Percentiles rank a stretch among this genome's conserved stretches.
Conservation (phyloP, 2,797 vertebrate genomes). For the Threskiornis aethiopicus region DNA sequence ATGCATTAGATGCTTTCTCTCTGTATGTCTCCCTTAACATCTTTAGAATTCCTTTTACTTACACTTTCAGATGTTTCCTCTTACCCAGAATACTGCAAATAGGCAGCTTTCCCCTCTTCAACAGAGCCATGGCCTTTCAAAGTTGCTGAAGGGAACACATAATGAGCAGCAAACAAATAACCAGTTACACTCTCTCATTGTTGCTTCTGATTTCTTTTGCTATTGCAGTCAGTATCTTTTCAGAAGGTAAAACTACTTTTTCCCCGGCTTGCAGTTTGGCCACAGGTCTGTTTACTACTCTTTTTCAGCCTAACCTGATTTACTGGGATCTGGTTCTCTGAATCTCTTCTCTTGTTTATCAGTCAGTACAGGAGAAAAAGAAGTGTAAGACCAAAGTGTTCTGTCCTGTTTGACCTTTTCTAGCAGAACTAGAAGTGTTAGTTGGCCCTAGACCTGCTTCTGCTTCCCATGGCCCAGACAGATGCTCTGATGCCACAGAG, state of each 20-base stretch:
- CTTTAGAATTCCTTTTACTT: not conserved
- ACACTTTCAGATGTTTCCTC: not conserved
- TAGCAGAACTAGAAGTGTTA: not conserved
- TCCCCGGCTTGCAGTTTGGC: not conserved
- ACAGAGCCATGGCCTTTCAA: not conserved
- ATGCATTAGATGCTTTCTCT: not conserved
- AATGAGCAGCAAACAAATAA: not conserved
- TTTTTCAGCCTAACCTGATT: not conserved
- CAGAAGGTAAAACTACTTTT: not conserved
- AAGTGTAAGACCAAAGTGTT: rapidly evolving
- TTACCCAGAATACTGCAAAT: not conserved
- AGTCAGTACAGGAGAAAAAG: not conserved
- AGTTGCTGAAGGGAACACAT: not conserved
- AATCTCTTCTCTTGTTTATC: not conserved
- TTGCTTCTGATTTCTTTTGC: not conserved
- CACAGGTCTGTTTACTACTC: not conserved
- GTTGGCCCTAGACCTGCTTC: not conserved
- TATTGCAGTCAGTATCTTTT: not conserved
- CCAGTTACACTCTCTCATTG: not conserved
- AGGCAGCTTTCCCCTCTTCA: not conserved
- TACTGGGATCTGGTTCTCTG: not conserved
- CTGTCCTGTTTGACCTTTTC: not conserved
- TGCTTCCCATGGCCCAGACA: not conserved
- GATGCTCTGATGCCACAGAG: not conserved
- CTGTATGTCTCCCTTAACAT: not conserved